phyloP scores from a whole-genome alignment of 2,888 invertebrate species.

The Teinopalpus imperialis region DNA sequence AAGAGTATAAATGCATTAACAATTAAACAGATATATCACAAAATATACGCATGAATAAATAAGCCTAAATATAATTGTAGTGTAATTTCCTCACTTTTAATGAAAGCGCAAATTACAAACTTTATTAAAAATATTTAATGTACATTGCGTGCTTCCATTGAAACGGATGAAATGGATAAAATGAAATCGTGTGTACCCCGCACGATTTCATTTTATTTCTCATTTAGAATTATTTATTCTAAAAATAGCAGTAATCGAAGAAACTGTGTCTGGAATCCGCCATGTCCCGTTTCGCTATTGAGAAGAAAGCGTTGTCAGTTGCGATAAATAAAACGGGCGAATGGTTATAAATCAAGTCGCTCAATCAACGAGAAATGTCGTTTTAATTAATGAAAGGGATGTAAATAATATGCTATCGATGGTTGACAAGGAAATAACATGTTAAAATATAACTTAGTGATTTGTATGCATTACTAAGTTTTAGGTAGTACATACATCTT shows the following conservation, averaged over 20 bases:
- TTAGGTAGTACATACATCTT: background rate
- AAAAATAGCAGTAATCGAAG: constrained; percentile 7
- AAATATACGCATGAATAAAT: too few species aligned
- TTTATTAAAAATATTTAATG: too few species aligned
- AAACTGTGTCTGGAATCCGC: constrained; percentile 7
- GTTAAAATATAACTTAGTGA: background rate
- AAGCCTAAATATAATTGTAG: too few species aligned
- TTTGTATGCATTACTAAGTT: background rate
- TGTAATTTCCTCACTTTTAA: too few species aligned
- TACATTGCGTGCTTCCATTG: too few species aligned
- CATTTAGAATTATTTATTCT: background rate
- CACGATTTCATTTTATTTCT: background rate
- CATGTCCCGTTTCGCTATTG: background rate
- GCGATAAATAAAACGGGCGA: constrained; percentile 5
- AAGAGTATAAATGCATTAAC: too few species aligned
- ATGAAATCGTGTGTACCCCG: too few species aligned
- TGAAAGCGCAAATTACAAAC: too few species aligned
- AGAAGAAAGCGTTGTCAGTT: constrained; percentile 17
- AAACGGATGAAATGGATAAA: too few species aligned
- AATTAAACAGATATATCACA: too few species aligned
- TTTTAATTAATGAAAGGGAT: constrained; percentile 12
- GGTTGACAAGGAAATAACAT: constrained; percentile 14
- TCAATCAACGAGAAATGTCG: constrained; percentile 13
- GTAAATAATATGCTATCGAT: constrained; percentile 5
- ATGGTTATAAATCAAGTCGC: constrained; percentile 11